Conservation (phyloP, 2,113 vertebrate genomes). For the Brachirus orientalis region DNA sequence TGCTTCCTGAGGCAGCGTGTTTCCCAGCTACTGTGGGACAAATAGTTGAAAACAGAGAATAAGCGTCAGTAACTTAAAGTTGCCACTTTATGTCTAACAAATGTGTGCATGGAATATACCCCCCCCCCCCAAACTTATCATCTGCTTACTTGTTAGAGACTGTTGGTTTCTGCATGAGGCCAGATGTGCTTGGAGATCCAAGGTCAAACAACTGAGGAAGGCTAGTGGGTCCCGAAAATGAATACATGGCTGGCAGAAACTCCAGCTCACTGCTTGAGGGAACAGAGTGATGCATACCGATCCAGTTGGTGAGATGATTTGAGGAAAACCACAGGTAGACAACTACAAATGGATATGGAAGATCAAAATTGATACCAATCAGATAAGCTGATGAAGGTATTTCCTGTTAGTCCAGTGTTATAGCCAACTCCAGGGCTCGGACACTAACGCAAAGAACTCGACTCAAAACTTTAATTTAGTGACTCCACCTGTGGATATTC, state of each 20-base stretch:
- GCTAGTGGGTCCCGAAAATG: conserved; percentile 66
- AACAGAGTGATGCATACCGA: conserved; percentile 67
- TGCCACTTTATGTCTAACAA: background rate
- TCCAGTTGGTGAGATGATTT: conserved; percentile 14
- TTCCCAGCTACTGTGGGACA: conserved; percentile 77
- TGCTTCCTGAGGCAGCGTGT: conserved; percentile 79
- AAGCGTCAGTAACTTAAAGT: background rate
- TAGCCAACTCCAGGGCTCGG: too few relatives aligned
- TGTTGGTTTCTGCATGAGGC: conserved; percentile 46
- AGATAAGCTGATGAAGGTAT: background rate
- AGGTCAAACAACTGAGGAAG: conserved; percentile 66
- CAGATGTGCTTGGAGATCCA: conserved; percentile 47
- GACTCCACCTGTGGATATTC: too few relatives aligned
- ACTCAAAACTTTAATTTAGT: too few relatives aligned
- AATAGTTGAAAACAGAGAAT: conserved; percentile 2
- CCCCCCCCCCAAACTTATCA: background rate
- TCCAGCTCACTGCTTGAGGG: conserved; percentile 61
- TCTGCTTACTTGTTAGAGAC: conserved; percentile 65
- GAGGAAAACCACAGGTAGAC: background rate
- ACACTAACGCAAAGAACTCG: too few relatives aligned
- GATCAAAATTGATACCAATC: conserved; percentile 2
- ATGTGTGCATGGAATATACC: background rate
- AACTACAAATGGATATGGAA: conserved; percentile 8
- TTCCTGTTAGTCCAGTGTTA: background rate
- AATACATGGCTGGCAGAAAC: conserved; percentile 71